phyloP scores from a whole-genome alignment of 1,140 invertebrate genomes.

The Linepithema humile region DNA sequence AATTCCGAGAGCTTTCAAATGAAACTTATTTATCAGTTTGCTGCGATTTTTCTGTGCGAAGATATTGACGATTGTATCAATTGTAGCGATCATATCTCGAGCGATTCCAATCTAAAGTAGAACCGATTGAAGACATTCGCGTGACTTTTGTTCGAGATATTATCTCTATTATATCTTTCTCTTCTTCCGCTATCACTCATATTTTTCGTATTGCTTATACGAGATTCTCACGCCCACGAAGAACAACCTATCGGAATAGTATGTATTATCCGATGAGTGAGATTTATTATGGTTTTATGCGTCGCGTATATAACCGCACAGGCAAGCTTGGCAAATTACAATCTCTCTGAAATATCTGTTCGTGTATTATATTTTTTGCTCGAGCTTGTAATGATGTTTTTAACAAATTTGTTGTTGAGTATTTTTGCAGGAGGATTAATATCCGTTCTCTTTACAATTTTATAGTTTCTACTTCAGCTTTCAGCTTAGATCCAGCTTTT shows the following conservation, averaged over 20 bases:
- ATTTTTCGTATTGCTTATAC: background rate
- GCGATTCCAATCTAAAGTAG: no score
- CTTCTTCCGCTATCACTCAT: background rate
- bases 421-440: background rate
- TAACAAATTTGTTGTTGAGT: constrained; percentile 21
- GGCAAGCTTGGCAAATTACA: constrained; percentile 37
- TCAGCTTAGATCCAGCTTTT: constrained; percentile 21
- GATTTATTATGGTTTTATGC: constrained; percentile 61
- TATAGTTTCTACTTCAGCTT: background rate
- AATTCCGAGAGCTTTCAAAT: no score
- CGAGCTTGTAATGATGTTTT: background rate
- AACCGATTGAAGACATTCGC: no score
- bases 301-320: background rate
- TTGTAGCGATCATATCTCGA: no score
- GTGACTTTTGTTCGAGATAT: no score
- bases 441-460: background rate
- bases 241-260: constrained; percentile 9
- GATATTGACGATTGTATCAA: no score
- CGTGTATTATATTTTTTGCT: background rate
- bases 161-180: background rate
- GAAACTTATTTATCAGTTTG: no score
- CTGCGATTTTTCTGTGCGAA: no score
- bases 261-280: constrained; percentile 47
- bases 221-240: background rate
- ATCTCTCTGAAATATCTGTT: constrained; percentile 22